Percentiles rank a stretch among this genome's conserved stretches.
Conservation (phyloP, 1,140 invertebrate genomes). For the Chionoecetes opilio region DNA sequence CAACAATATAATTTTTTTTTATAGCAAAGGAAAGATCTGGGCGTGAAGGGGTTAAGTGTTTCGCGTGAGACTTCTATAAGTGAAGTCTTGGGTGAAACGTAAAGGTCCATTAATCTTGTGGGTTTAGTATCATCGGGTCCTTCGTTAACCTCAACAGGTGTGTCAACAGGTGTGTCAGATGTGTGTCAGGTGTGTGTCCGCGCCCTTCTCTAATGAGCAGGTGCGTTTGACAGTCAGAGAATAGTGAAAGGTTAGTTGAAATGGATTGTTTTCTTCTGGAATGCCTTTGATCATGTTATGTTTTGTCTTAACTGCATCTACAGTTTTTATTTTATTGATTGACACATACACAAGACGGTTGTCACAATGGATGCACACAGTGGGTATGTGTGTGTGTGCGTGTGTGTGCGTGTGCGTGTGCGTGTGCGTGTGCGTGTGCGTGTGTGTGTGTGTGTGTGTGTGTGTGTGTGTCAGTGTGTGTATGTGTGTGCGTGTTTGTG, state of each 20-base stretch:
- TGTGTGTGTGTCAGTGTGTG: background rate
- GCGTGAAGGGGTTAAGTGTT: no score
- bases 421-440: background rate
- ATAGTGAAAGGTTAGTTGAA: background rate
- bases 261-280: no score
- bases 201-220: background rate
- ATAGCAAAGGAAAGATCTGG: no score
- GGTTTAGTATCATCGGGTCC: no score
- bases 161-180: background rate
- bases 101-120: no score
- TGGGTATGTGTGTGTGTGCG: background rate
- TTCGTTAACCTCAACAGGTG: background rate
- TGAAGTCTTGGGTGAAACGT: no score
- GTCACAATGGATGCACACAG: background rate
- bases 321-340: background rate
- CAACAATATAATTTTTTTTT: no score
- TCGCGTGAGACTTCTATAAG: no score
- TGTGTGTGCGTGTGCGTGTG: background rate
- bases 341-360: background rate
- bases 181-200: background rate
- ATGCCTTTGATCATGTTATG: background rate
- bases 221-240: background rate
- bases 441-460: slow-evolving; percentile 30
- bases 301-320: background rate
- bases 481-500: background rate